phyloP scores from a whole-genome alignment of 2,113 vertebrate genomes.

The Alces alces region DNA sequence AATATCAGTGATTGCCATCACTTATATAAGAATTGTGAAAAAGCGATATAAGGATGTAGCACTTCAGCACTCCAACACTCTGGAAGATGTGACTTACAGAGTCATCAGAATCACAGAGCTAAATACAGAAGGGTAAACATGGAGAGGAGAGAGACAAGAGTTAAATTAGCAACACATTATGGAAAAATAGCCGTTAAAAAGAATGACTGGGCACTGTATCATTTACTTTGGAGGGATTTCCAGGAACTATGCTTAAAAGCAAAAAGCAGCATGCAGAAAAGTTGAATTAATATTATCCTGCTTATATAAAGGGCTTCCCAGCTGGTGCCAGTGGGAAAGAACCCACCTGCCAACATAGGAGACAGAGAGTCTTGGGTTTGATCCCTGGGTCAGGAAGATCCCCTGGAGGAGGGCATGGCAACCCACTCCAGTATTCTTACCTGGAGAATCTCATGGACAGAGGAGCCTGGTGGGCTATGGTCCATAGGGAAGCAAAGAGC shows the following conservation, averaged over 20 bases:
- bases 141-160: neutral
- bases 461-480: neutral
- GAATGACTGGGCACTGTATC: neutral
- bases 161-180: neutral
- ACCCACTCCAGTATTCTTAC: neutral
- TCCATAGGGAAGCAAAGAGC: neutral
- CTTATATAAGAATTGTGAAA: neutral
- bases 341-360: neutral
- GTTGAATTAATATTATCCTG: neutral
- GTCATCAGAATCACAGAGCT: neutral
- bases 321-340: neutral
- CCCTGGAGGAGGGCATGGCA: neutral
- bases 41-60: neutral
- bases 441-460: neutral
- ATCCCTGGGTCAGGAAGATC: neutral
- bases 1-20: neutral
- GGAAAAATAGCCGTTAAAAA: neutral
- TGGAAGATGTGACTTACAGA: neutral
- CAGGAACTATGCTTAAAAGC: neutral
- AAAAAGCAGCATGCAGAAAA: neutral
- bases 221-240: neutral
- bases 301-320: neutral
- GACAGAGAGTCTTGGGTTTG: neutral
- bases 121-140: neutral
- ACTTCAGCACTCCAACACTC: neutral